Evolutionary conservation across 2,113 vertebrate genomes (phyloP).

Genomic region (Pseudopipra pipra): DNA sequence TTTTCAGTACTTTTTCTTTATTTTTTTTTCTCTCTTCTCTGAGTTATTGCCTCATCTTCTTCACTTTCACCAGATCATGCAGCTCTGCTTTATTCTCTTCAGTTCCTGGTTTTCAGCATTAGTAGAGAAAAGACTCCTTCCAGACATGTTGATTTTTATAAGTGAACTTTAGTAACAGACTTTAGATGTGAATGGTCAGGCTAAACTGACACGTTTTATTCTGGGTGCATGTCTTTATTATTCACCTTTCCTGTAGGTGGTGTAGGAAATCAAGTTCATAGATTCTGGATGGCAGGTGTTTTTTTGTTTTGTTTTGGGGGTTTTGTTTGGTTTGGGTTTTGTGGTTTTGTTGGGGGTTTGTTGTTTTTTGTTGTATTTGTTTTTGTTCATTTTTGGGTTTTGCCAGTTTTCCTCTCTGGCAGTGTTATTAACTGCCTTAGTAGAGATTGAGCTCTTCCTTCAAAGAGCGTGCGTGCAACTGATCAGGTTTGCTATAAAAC

Average conservation of each 20-base stretch:
- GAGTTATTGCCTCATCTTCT: neutral
- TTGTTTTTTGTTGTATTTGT: neutral
- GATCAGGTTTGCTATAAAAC: neutral
- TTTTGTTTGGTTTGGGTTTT: neutral
- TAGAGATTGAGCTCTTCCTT: neutral
- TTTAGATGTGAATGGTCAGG: neutral
- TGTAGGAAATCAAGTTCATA: neutral
- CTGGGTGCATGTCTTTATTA: neutral
- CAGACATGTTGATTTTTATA: neutral
- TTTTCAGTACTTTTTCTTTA: neutral
- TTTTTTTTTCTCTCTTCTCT: neutral
- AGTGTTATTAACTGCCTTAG: neutral
- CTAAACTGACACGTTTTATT: neutral
- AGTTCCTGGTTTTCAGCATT: neutral
- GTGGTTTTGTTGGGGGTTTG: neutral
- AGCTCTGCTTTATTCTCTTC: neutral
- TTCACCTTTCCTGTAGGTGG: constrained; percentile 1
- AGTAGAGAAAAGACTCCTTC: neutral
- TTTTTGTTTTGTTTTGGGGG: neutral
- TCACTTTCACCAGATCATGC: neutral
- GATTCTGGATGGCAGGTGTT: neutral
- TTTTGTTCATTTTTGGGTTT: neutral
- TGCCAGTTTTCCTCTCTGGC: neutral
- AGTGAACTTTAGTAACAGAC: neutral
- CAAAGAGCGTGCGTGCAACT: neutral